Conservation (phyloP, 2,113 vertebrate species). For the Neomonachus schauinslandi region DNA sequence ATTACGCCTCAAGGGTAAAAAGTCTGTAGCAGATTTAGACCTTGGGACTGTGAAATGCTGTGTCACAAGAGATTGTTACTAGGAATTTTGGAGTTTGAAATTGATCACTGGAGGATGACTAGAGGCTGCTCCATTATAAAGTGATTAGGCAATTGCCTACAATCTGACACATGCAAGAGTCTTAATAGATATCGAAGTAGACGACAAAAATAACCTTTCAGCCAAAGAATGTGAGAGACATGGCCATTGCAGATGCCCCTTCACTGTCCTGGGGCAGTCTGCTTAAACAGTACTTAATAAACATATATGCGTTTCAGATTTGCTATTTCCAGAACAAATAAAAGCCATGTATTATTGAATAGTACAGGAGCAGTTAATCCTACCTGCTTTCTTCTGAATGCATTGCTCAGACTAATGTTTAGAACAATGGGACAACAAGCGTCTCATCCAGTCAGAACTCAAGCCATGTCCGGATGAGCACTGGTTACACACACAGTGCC, state of each 20-base stretch:
- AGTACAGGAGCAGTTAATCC: background rate
- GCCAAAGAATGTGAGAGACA: background rate
- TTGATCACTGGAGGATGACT: background rate
- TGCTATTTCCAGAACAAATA: background rate
- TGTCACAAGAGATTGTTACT: background rate
- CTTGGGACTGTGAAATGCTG: background rate
- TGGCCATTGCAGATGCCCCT: background rate
- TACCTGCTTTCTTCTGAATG: background rate
- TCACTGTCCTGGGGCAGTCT: background rate
- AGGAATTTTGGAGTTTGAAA: background rate
- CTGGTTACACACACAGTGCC: background rate
- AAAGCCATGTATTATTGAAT: background rate
- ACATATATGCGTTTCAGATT: background rate
- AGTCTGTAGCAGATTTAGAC: background rate
- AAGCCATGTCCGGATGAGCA: background rate
- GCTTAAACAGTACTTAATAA: background rate
- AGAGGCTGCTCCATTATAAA: background rate
- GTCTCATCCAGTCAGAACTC: background rate
- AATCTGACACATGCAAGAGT: background rate
- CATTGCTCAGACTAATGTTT: background rate
- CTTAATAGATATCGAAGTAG: background rate
- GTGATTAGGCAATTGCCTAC: background rate
- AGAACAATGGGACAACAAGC: background rate
- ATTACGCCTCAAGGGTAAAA: background rate
- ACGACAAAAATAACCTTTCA: background rate